Conservation (phyloP, 2,888 invertebrate genomes). For the Aelia acuminata region DNA sequence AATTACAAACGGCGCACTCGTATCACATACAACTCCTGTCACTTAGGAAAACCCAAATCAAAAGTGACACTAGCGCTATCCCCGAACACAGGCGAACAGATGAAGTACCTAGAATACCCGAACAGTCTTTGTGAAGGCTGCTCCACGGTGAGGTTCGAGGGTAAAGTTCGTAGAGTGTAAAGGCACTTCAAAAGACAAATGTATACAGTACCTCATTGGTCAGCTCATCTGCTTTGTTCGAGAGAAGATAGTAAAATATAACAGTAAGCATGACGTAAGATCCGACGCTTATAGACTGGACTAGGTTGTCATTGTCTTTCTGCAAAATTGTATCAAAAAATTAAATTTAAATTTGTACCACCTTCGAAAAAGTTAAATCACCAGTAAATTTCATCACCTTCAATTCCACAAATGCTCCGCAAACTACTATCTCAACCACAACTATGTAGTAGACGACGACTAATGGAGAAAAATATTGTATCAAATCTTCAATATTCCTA, state of each 20-base stretch:
- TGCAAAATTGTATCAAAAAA: neutral
- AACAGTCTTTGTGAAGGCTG: too few relatives aligned
- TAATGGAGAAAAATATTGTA: neutral
- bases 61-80: too few relatives aligned
- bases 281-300: neutral
- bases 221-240: slow-evolving; percentile 5
- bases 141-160: too few relatives aligned
- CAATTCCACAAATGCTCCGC: slow-evolving; percentile 35
- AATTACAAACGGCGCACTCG: too few relatives aligned
- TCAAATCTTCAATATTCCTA: slow-evolving; percentile 6
- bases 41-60: too few relatives aligned
- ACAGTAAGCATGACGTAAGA: slow-evolving; percentile 1
- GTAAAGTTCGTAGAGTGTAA: too few relatives aligned
- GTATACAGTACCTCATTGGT: neutral
- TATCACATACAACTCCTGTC: too few relatives aligned
- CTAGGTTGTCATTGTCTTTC: neutral
- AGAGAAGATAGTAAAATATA: neutral
- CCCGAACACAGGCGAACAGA: too few relatives aligned
- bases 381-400: neutral
- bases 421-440: slow-evolving; percentile 15
- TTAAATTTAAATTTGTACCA: neutral
- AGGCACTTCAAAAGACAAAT: too few relatives aligned
- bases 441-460: neutral
- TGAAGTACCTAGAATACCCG: too few relatives aligned
- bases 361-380: neutral